Evolutionary conservation across 2,113 vertebrate species (phyloP), one percentile per base, ranked within the genome.

Genomic region (Brachypteracias leptosomus): DNA sequence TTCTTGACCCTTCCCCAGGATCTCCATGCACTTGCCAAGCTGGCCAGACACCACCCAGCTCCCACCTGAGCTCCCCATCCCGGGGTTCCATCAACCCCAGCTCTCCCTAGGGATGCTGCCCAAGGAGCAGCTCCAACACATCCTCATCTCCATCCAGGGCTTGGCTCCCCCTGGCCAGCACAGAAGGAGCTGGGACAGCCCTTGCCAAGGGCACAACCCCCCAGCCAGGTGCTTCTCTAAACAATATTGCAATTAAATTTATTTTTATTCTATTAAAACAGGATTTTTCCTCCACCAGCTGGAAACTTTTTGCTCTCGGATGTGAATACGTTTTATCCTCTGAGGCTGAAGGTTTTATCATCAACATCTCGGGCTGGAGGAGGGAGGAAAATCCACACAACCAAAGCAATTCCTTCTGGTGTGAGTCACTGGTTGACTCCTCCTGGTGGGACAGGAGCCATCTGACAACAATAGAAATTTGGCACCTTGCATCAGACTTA

Each of bases 391-490:
- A 70, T 26, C 38, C 55, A 31, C 15, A 70, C n/a, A n/a, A n/a
- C n/a, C 93, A 83, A 88, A 87, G 65, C 1, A 16, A 67, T 86
- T 78, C 65, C 77, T 57, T 38, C 29, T 74, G 6, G 46, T 0
- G 2, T 74, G 90, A 91, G 75, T 83, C 90, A 79, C 82, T 52
- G 42, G 63, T 91, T 91, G 91, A 79, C 72, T 80, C 84, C 68
- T 72, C 63, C 61, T 24, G 76, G 77, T 88, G 88, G 92, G 90
- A 62, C 74, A 40, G 0, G 31, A 90, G 95, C 95, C 95, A 84
- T 91, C 63, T 88, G 95, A 97, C 88, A 93, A 95, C 90, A 94
- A 90, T 54, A 78, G 93, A 55, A 70, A 65, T 33, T 38, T 90
- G 93, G 68, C 83, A 75, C 51, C 63, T 65, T 5, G 47, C 52